Conservation (phyloP, 2,113 vertebrate species). For the Campylomormyrus numenius region DNA sequence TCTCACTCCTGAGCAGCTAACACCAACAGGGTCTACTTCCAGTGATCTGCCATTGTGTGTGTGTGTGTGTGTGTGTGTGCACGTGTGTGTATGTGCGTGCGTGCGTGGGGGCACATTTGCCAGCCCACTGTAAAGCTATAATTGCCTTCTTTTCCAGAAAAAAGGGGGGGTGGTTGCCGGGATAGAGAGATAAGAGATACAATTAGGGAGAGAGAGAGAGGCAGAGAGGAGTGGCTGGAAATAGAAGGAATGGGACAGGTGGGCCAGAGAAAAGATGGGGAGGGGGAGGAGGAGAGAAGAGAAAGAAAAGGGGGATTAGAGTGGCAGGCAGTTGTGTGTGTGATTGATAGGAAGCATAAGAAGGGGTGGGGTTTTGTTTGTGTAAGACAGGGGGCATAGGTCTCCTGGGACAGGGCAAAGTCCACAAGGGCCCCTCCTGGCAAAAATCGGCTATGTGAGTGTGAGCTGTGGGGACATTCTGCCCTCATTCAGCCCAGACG, state of each 20-base stretch:
- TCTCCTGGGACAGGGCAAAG: neutral
- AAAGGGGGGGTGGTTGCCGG: neutral
- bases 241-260: neutral
- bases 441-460: neutral
- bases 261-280: slow-evolving; percentile 18
- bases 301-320: neutral
- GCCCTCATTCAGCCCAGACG: neutral
- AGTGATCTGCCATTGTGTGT: slow-evolving; percentile 30
- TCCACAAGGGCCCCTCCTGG: neutral
- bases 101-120: neutral
- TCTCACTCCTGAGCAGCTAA: slow-evolving; percentile 24
- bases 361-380: neutral
- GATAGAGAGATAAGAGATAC: slow-evolving; percentile 1
- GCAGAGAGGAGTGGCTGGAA: neutral
- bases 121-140: slow-evolving; percentile 33
- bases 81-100: neutral
- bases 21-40: slow-evolving; percentile 38
- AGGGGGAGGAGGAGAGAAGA: neutral
- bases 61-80: slow-evolving; percentile 36
- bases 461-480: neutral
- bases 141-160: slow-evolving; percentile 43
- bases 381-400: neutral
- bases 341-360: slow-evolving; percentile 17
- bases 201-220: neutral
- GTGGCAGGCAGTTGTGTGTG: slow-evolving; percentile 14